A percentile compares a stretch with the other conserved stretches of the same genome.
These are phyloP conservation scores for Dendrocincla fuliginosa DNA, from an alignment of 2,797 vertebrate genomes.

Conservation along the genomic window DNA sequence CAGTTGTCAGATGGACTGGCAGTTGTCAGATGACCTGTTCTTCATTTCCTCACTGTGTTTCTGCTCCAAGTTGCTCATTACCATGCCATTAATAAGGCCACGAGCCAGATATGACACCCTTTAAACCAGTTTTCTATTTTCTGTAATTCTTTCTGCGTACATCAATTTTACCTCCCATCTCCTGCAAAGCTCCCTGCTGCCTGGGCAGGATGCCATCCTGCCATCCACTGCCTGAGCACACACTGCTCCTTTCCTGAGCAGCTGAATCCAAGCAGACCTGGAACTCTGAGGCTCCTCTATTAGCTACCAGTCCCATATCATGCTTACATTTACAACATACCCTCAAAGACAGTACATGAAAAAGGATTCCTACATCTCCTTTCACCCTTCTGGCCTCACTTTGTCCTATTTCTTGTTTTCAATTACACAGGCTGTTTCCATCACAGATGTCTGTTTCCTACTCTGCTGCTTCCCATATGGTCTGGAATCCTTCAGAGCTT, in stretches of 20 bases:
- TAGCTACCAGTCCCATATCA: not conserved
- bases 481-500: conserved; percentile 17
- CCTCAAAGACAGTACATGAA: not conserved
- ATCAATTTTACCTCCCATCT: not conserved
- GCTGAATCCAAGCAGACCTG: not conserved
- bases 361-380: not conserved
- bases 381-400: not conserved
- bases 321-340: not conserved
- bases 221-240: not conserved
- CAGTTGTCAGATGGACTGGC: not conserved
- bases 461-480: conserved; percentile 1
- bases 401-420: not conserved
- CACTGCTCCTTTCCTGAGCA: not conserved
- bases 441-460: not conserved
- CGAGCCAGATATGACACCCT: not conserved
- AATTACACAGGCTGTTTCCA: not conserved
- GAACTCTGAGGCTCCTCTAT: not conserved
- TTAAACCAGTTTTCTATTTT: not conserved
- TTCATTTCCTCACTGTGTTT: not conserved
- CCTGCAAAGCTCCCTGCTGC: not conserved
- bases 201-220: not conserved
- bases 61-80: not conserved
- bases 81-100: not conserved
- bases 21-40: not conserved
- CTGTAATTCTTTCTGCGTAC: not conserved